A percentile compares a stretch with the other conserved stretches of the same genome.
These are phyloP conservation scores for Notolabrus celidotus DNA, from an alignment of 2,797 vertebrate genomes.

Conservation along the genomic window DNA sequence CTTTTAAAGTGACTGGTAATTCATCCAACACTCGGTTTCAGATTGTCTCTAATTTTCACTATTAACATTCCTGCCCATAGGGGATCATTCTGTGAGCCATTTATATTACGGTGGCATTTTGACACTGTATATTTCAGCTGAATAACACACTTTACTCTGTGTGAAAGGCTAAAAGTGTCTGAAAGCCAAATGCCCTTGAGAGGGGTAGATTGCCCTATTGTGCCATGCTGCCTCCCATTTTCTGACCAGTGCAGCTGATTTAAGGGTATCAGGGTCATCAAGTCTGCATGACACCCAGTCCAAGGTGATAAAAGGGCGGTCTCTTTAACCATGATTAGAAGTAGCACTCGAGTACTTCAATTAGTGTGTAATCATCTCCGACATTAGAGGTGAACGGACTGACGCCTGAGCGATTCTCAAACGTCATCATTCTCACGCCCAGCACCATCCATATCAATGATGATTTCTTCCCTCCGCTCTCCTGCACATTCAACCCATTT, in stretches of 20 bases:
- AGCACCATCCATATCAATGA: conserved; percentile 59
- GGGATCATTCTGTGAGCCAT: background rate
- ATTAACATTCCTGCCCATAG: background rate
- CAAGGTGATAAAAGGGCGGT: conserved; percentile 69
- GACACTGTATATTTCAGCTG: conserved; percentile 27
- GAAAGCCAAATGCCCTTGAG: conserved; percentile 59
- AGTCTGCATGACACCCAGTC: conserved; percentile 55
- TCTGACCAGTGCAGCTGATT: conserved; percentile 57
- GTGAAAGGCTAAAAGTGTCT: conserved; percentile 45
- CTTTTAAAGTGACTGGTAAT: background rate
- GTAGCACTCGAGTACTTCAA: conserved; percentile 74
- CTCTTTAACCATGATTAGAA: conserved; percentile 75
- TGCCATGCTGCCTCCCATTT: conserved; percentile 40
- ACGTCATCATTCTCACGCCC: conserved; percentile 65
- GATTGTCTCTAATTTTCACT: background rate
- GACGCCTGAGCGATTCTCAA: conserved; percentile 77
- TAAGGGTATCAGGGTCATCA: conserved; percentile 61
- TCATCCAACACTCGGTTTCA: background rate
- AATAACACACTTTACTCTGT: conserved; percentile 11
- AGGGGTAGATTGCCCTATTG: conserved; percentile 45
- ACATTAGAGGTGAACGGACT: conserved; percentile 79
- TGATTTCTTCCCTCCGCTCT: conserved; percentile 15
- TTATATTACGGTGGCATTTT: conserved; percentile 15
- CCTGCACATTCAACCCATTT: conserved; percentile 21
- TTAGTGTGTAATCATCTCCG: conserved; percentile 78